A percentile compares a stretch with the other conserved stretches of the same genome.
These are phyloP conservation scores for Lacerta viridis DNA, from an alignment of 2,797 vertebrate species.

Conservation along the genomic window DNA sequence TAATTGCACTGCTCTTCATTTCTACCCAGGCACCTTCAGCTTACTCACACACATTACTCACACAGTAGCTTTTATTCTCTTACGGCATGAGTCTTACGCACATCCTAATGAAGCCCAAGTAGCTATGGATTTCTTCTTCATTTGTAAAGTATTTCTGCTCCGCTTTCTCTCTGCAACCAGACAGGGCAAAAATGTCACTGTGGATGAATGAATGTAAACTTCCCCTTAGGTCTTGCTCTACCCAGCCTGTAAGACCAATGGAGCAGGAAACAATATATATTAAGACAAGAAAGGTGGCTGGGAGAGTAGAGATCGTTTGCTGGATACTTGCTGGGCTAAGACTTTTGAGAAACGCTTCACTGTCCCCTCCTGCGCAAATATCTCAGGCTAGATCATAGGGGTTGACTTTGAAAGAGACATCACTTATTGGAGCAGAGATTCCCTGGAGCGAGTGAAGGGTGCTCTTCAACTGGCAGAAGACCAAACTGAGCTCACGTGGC, in stretches of 20 bases:
- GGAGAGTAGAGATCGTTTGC: not conserved
- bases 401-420: not conserved
- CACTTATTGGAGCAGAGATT: not conserved
- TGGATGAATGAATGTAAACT: not conserved
- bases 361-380: not conserved
- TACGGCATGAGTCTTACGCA: not conserved
- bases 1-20: slow-evolving; percentile 2
- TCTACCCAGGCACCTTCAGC: not conserved
- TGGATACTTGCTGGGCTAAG: slow-evolving; percentile 26
- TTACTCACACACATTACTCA: not conserved
- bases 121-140: not conserved
- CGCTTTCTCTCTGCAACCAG: not conserved
- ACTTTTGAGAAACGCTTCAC: slow-evolving; percentile 14
- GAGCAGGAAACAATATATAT: slow-evolving; percentile 22
- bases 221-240: not conserved
- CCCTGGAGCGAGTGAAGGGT: not conserved
- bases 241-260: slow-evolving; percentile 38
- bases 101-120: not conserved
- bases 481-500: not conserved
- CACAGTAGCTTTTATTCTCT: not conserved
- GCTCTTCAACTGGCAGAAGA: not conserved
- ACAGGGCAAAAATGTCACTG: slow-evolving; percentile 1
- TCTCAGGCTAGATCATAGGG: not conserved
- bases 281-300: slow-evolving; percentile 31
- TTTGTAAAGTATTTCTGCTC: not conserved